Evolutionary conservation across 2,113 vertebrate species (phyloP).

Genomic region (Phrynosoma platyrhinos): DNA sequence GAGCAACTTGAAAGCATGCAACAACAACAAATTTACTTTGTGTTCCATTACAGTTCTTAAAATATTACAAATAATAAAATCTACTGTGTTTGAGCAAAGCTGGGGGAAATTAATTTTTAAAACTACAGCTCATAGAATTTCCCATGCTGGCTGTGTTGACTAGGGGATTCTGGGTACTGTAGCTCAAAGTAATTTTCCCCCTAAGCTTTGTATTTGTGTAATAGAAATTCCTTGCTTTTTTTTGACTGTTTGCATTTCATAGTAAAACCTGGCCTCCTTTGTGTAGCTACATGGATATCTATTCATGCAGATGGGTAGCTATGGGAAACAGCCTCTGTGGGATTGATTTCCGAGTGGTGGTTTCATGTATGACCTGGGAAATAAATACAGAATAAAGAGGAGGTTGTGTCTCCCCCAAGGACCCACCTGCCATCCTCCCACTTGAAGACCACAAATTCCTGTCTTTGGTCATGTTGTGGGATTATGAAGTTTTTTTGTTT

Average conservation of each 20-base stretch:
- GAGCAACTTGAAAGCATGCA: too few relatives aligned
- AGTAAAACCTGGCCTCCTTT: not conserved
- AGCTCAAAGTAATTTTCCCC: not conserved
- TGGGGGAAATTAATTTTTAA: too few relatives aligned
- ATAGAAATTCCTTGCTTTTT: not conserved
- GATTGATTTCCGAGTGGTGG: not conserved
- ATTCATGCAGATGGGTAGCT: not conserved
- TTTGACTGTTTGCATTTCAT: not conserved
- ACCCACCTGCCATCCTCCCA: not conserved
- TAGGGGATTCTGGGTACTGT: not conserved
- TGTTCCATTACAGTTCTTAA: not conserved
- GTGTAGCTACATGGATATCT: not conserved
- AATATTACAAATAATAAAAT: not conserved
- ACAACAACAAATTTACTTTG: not conserved
- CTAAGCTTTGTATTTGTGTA: not conserved
- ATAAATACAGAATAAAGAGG: not conserved
- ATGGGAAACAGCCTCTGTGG: not conserved
- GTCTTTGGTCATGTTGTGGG: conserved; percentile 8
- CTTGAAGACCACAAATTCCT: conserved; percentile 23
- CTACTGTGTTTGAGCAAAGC: not conserved
- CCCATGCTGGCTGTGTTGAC: not conserved
- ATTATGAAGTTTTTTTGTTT: not conserved
- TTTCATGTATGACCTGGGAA: not conserved
- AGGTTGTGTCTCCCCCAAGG: not conserved
- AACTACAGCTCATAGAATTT: not conserved